Evolutionary conservation across 2,797 vertebrate species (phyloP).

Genomic region (Sternarchorhynchus goeldii): DNA sequence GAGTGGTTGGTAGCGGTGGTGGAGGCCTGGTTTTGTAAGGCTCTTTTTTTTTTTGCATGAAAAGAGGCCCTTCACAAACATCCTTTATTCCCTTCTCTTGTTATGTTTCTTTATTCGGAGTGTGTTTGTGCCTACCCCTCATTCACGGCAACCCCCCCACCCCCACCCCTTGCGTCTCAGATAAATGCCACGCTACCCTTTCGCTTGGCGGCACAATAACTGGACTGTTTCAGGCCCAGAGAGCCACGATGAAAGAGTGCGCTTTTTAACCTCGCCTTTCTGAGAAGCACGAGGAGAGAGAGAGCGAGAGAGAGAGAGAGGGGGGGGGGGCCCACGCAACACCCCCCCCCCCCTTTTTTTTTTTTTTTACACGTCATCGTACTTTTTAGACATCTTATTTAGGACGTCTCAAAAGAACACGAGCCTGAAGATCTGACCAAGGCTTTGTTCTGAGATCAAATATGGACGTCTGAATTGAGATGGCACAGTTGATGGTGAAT

Average conservation of each 20-base stretch:
- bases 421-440: constrained; percentile 40
- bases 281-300: constrained; percentile 68
- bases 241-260: constrained; percentile 64
- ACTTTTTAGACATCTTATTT: constrained; percentile 78
- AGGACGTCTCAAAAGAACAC: constrained; percentile 61
- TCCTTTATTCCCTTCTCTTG: constrained; percentile 79
- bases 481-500: not conserved
- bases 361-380: constrained; percentile 66
- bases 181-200: constrained; percentile 83
- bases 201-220: constrained; percentile 75
- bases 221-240: constrained; percentile 73
- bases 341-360: constrained; percentile 57
- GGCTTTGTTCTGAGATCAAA: constrained; percentile 28
- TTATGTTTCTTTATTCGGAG: constrained; percentile 79
- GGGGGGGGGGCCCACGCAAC: constrained; percentile 66
- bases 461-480: not conserved
- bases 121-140: constrained; percentile 72
- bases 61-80: constrained; percentile 71
- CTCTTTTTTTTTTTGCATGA: constrained; percentile 43
- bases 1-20: constrained; percentile 37
- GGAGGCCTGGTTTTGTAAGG: constrained; percentile 47
- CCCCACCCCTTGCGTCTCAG: constrained; percentile 66
- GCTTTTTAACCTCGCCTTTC: constrained; percentile 79
- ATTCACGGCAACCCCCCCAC: constrained; percentile 51
- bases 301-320: constrained; percentile 60